Conservation (phyloP, 2,888 invertebrate species). For the Polyommatus iphigenia region DNA sequence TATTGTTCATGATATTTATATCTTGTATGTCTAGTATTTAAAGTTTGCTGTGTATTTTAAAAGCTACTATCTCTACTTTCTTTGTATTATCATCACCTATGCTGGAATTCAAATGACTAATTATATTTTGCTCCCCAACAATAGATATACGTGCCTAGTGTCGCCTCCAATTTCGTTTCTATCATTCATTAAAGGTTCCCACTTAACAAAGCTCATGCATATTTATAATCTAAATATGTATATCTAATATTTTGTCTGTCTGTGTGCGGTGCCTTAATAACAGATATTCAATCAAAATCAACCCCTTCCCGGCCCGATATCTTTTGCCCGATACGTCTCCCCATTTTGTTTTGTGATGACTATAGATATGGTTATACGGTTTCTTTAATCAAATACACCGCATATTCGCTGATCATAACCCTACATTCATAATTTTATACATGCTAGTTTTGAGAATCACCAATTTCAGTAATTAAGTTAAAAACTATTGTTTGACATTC, state of each 20-base stretch:
- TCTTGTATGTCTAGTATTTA: background rate
- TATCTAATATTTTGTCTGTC: conserved; percentile 69
- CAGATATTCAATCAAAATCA: conserved; percentile 81
- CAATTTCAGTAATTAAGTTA: background rate
- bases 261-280: conserved; percentile 73
- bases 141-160: background rate
- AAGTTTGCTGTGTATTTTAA: background rate
- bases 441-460: too few relatives aligned
- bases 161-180: conserved; percentile 24
- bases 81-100: background rate
- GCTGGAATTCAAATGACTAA: background rate
- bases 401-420: background rate
- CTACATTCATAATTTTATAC: background rate
- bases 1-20: background rate
- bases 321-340: conserved; percentile 72
- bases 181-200: conserved; percentile 49
- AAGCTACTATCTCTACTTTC: background rate
- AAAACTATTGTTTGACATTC: background rate
- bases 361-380: conserved; percentile 42
- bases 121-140: background rate
- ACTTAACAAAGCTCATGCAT: conserved; percentile 75
- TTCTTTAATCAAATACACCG: conserved; percentile 35
- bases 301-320: conserved; percentile 77
- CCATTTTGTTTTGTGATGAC: conserved; percentile 61
- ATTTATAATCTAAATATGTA: conserved; percentile 76